Conservation (phyloP, 2,797 vertebrate species). For the Muscicapa comitata region DNA sequence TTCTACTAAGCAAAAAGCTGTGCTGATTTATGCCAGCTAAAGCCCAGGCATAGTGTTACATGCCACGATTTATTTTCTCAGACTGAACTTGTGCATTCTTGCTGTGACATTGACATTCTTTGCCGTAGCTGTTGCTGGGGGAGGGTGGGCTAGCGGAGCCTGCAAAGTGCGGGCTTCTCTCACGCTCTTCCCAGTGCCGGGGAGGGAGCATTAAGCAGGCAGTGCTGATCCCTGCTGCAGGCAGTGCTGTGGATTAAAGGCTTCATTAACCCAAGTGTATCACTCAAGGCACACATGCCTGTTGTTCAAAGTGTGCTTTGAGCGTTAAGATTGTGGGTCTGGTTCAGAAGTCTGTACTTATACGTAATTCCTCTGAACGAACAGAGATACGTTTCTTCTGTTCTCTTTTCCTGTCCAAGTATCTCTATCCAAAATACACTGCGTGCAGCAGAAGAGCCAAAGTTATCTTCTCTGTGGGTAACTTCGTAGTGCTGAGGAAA, state of each 20-base stretch:
- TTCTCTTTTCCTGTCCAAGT: not conserved
- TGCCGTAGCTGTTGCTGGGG: slow-evolving; percentile 4
- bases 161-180: not conserved
- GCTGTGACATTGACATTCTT: slow-evolving; percentile 11
- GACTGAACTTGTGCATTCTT: not conserved
- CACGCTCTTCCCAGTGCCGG: not conserved
- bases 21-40: not conserved
- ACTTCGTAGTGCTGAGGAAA: not conserved
- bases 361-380: not conserved
- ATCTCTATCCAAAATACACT: not conserved
- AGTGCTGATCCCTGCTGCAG: not conserved
- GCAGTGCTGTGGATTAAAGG: slow-evolving; percentile 5
- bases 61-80: not conserved
- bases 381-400: not conserved
- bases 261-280: slow-evolving; percentile 11
- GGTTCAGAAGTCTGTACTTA: not conserved
- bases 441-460: not conserved
- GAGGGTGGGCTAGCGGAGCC: not conserved
- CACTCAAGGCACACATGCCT: not conserved
- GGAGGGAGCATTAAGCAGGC: not conserved
- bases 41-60: not conserved
- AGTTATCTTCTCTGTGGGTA: slow-evolving; percentile 34
- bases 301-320: slow-evolving; percentile 11
- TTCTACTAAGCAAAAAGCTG: not conserved
- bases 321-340: not conserved